A percentile compares a stretch with the other conserved stretches of the same genome.
phyloP scores from a whole-genome alignment of 2,888 invertebrate species.

The Sinodicranocentrus sp. region DNA sequence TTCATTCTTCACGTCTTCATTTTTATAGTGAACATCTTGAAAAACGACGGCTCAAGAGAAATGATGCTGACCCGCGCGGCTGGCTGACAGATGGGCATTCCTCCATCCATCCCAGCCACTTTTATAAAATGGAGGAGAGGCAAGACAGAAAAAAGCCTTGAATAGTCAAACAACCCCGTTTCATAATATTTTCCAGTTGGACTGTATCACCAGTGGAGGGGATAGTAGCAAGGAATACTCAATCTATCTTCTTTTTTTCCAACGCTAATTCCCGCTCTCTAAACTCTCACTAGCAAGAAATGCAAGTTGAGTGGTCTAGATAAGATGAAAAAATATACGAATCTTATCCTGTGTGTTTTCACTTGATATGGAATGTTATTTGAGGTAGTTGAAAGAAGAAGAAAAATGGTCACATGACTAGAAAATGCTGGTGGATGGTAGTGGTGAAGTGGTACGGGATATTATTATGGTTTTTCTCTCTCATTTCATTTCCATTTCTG shows the following conservation, averaged over 20 bases:
- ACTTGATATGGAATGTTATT: background rate
- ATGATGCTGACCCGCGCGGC: conserved; percentile 52
- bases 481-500: background rate
- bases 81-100: conserved; percentile 71
- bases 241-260: no score
- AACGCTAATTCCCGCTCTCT: no score
- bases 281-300: no score
- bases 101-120: conserved; percentile 48
- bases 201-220: conserved; percentile 1
- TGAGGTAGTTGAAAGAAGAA: background rate
- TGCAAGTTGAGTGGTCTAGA: no score
- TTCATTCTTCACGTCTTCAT: conserved; percentile 21
- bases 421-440: background rate
- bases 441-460: no score
- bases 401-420: conserved; percentile 4
- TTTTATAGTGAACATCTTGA: conserved; percentile 4
- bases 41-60: conserved; percentile 31
- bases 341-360: no score
- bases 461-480: no score
- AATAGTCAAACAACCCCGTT: conserved; percentile 31
- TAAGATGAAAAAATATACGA: no score
- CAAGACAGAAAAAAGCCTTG: conserved; percentile 37
- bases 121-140: conserved; percentile 9
- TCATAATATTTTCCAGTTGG: conserved; percentile 31
- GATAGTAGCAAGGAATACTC: conserved; percentile 56